Evolutionary conservation across 2,888 invertebrate species (phyloP).

Genomic region (Oxytorus armatus): DNA sequence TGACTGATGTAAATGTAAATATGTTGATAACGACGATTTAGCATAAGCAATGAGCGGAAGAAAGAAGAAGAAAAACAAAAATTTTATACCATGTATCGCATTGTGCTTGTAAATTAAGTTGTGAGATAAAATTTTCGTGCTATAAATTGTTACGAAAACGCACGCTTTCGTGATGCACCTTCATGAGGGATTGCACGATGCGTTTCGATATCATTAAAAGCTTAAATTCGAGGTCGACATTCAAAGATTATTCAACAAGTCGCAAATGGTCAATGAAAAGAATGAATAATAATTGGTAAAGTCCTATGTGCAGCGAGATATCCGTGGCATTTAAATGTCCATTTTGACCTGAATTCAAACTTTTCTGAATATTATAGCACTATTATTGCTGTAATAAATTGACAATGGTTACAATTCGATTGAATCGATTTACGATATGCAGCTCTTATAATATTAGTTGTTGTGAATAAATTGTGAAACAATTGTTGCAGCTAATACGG

Average conservation of each 20-base stretch:
- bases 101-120: conserved; percentile 61
- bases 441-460: conserved; percentile 6
- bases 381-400: conserved; percentile 31
- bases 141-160: conserved; percentile 17
- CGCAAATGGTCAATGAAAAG: not conserved
- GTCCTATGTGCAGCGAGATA: conserved; percentile 39
- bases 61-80: conserved; percentile 27
- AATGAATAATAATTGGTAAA: conserved; percentile 26
- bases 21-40: conserved; percentile 74
- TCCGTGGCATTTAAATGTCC: conserved; percentile 52
- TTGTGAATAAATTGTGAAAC: conserved; percentile 27
- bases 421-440: conserved; percentile 8
- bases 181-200: not conserved
- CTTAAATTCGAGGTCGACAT: too few relatives aligned
- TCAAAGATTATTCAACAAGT: too few relatives aligned
- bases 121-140: conserved; percentile 36
- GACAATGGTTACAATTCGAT: conserved; percentile 35
- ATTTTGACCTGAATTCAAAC: conserved; percentile 30
- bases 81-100: conserved; percentile 57
- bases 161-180: conserved; percentile 19
- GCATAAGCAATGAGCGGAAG: conserved; percentile 24
- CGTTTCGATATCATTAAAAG: conserved; percentile 37
- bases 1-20: conserved; percentile 80
- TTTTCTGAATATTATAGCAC: conserved; percentile 16
- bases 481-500: conserved; percentile 16